Base-by-base conservation (phyloP, 2,797 vertebrate genomes). In the Sphaeramia orbicularis region DNA sequence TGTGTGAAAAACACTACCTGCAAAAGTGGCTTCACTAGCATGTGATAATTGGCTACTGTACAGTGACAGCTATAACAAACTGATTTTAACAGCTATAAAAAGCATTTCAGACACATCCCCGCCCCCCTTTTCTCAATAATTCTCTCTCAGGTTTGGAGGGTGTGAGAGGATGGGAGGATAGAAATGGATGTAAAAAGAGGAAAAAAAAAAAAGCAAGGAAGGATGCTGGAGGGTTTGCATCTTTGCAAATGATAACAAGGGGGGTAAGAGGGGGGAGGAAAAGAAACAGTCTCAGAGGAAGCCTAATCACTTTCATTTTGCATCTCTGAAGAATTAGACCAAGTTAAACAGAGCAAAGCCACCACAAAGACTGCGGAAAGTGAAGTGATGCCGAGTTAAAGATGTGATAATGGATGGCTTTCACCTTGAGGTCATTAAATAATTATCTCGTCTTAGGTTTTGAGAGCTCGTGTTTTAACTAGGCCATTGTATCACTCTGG, bases 391-490 rank as follows among this genome's bases (percentile, higher is more conserved):
- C 53, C 71, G 5, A 18, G 68, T 71, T 61, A 42, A 48, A 69
- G 74, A 83, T 71, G 76, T 67, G 49, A 81, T 80, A 83, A 90
- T 71, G 55, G 81, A 79, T 73, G 75, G 48, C 55, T 84, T 73
- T 80, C 62, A 85, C 84, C 86, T 86, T 15, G 7, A 81, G 81
- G 81, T 89, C 84, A 76, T 89, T 80, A 79, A 92, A 91, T 83
- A 91, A 90, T 91, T 76, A 92, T 85, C 79, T 76, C 55, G 43
- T 55, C 19, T 10, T 75, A 62, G 73, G 78, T 76, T 85, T 27
- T 80, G 79, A 80, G 59, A 78, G 82, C 61, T 72, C 40, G 41
- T 80, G 70, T 78, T 88, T 73, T 74, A 85, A 70, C 57, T 47
- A 40, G 40, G 64, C 63, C 18, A 10, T 58, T 81, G 40, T 45